Evolutionary conservation across 2,888 invertebrate genomes (phyloP), one percentile per base, ranked within the genome.

Genomic region (Platycheirus rosarum): DNA sequence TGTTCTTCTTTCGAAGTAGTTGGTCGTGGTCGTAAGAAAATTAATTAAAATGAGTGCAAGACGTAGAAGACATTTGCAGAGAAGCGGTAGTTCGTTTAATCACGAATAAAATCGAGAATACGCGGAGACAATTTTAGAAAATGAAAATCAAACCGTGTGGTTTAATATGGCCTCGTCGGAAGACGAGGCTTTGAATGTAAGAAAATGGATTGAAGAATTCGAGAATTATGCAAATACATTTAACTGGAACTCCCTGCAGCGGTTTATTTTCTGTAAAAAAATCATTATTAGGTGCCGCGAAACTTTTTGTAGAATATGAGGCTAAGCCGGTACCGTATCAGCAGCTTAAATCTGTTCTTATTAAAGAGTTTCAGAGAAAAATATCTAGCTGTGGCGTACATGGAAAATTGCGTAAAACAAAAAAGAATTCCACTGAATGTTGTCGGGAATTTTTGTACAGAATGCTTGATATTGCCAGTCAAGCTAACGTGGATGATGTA

Each of bases 391-490:
- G 23, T 23, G 23, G 6, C 23, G 23, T 23, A 6, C 23, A 23
- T 6, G 6, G 6, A 23, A 23, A 23, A 23, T 23, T 23, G 2
- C 23, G 23, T 23, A 6, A 23, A 23, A 23, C 23, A 23, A 23
- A 23, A 23, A 23, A 23, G 23, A 23, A 6, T 6, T 2, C 14
- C 23, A 40, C 20, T 9, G 71, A 77, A 49, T 63, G 49, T 26
- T 49, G 55, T 29, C 49, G 57, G 16, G 77, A 77, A 51, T 77
- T 60, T 66, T 49, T 78, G 5, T 78, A 78, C n/a, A 20, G 46
- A 7, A 71, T 78, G 66, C 55, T 71, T 11, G 70, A 77, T 40
- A 69, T 76, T 23, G 62, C 62, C 0, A 62, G 68, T 23, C 76
- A 77, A 16, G 76, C 55, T 2, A 40, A 14, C 3, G 35, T 70